Percentiles rank a stretch among this genome's conserved stretches.
These are phyloP conservation scores for Phrynosoma platyrhinos DNA, from an alignment of 2,113 vertebrate species.

Conservation along the genomic window DNA sequence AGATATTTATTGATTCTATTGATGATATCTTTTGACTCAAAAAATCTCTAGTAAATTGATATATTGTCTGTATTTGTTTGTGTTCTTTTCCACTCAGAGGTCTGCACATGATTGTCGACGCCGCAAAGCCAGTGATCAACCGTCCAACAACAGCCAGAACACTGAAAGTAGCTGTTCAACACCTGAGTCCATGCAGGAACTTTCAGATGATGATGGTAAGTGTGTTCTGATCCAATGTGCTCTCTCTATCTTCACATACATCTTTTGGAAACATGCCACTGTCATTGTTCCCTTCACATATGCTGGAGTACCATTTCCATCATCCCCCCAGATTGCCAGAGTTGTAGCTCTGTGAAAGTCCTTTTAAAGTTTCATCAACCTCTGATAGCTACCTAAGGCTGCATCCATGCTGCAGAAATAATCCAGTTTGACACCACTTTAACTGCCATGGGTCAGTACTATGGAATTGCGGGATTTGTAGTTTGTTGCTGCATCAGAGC, in stretches of 20 bases:
- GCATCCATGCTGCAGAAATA: too few species aligned
- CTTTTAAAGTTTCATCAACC: neutral
- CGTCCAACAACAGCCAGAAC: constrained; percentile 93
- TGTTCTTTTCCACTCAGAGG: constrained; percentile 59
- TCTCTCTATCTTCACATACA: neutral
- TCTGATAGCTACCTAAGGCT: neutral
- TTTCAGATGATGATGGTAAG: constrained; percentile 90
- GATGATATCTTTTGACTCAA: neutral
- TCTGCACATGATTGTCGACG: constrained; percentile 76
- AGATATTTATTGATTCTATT: neutral
- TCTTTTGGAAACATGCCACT: neutral
- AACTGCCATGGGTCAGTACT: too few species aligned
- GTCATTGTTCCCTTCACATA: neutral
- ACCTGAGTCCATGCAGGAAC: constrained; percentile 91
- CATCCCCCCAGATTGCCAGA: neutral
- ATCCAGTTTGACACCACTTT: too few species aligned
- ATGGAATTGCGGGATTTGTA: too few species aligned
- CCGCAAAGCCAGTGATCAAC: constrained; percentile 92
- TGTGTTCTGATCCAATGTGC: neutral
- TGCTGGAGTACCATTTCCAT: neutral
- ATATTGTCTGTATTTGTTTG: neutral
- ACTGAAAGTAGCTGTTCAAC: constrained; percentile 95
- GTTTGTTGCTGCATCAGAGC: too few species aligned
- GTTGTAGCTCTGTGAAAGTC: neutral
- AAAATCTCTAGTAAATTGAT: neutral